These are phyloP conservation scores for Gymnocypris eckloni DNA, from an alignment of 2,797 vertebrate species.

Conservation along the genomic window DNA sequence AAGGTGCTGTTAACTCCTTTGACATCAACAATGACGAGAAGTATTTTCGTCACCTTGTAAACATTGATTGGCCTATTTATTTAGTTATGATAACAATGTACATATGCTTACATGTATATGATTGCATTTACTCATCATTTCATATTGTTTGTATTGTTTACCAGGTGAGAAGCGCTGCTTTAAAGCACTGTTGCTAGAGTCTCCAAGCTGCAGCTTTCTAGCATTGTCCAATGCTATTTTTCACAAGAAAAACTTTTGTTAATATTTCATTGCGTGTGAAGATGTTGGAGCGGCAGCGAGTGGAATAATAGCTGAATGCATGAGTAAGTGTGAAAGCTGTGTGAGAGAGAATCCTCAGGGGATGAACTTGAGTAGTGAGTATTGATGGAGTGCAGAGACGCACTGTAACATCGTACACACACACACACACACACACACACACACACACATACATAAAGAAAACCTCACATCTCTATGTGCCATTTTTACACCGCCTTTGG, in stretches of 20 bases:
- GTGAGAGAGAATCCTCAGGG: constrained; percentile 1
- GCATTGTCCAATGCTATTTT: neutral
- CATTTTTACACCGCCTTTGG: neutral
- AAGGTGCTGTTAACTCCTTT: neutral
- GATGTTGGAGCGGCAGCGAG: neutral
- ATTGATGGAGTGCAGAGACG: constrained; percentile 12
- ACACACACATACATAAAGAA: neutral
- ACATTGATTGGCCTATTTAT: neutral
- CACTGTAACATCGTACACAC: neutral
- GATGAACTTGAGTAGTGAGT: constrained; percentile 25
- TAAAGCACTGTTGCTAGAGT: neutral
- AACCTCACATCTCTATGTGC: neutral
- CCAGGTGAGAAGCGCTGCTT: neutral
- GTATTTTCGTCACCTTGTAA: neutral
- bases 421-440: neutral
- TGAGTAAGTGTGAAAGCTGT: constrained; percentile 41
- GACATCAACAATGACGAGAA: neutral
- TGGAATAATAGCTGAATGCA: constrained; percentile 16
- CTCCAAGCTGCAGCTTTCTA: neutral
- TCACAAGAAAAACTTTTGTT: constrained; percentile 22
- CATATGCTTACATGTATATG: neutral
- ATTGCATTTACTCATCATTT: neutral
- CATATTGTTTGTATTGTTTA: neutral
- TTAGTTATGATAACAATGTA: no score
- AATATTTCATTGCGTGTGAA: constrained; percentile 27